Evolutionary conservation across 1,140 invertebrate genomes (phyloP), one percentile per base, ranked within the genome.

Genomic region (Bathynomus jamesi): DNA sequence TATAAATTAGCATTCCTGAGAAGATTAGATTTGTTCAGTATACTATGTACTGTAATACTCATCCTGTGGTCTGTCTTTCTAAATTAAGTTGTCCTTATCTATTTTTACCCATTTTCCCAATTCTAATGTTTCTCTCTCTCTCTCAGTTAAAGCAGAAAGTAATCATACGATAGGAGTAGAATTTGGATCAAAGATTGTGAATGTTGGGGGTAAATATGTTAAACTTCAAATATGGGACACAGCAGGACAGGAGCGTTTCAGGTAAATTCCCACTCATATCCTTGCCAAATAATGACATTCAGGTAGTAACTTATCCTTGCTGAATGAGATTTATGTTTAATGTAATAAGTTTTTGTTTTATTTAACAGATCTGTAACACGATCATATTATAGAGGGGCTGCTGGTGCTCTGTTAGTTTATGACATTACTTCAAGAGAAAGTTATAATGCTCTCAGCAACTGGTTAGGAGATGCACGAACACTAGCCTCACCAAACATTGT

Each of bases 191-290:
- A 89, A 90, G 80, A 91, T 93, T 83, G 87, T 92, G 8, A 91
- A 89, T 72, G 91, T 93, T 79, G 90, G 91, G 74, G 90, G 90
- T 3, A 91, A 91, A 82, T 88, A 89, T 72, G 90, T 92, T 24
- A 93, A 93, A 83, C 82, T 93, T 53, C 91, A 93, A 79, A 92
- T 93, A 76, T 92, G 91, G 91, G 91, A 92, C 80, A 92, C 90
- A 80, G 91, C 88, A 74, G 87, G 87, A 7, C 88, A 89, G 79
- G 88, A 89, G 80, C 87, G 88, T 74, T 88, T 88, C 79, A 83
- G 84, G 84, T 86, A 76, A 69, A 72, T 69, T 24, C 28, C 29
- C 25, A 40, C 25, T 32, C 71, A 61, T 17, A 13, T 40, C 1
- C 17, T 28, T 24, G 17, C 30, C 25, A n/a, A n/a, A n/a, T n/a